phyloP scores from a whole-genome alignment of 1,140 invertebrate species.

The Drosophila tristis region DNA sequence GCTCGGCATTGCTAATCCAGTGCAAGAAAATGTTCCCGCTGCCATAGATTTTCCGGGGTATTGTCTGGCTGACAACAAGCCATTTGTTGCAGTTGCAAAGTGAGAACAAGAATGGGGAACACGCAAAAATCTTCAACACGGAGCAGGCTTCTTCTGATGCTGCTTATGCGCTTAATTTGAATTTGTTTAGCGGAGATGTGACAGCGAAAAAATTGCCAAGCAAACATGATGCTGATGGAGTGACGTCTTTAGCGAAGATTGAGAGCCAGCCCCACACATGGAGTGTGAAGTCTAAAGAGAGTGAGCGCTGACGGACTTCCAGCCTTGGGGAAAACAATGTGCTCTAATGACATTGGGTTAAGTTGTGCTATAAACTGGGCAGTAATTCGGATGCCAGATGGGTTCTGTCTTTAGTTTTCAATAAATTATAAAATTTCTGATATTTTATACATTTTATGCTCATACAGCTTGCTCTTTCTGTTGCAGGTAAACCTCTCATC shows the following conservation, averaged over 20 bases:
- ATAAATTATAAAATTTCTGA: no score
- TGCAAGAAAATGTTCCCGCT: slow-evolving; percentile 49
- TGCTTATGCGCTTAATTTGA: slow-evolving; percentile 61
- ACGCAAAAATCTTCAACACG: slow-evolving; percentile 21
- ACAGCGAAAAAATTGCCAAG: slow-evolving; percentile 31
- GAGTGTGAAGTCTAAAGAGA: no score
- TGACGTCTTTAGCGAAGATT: no score
- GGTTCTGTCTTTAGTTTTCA: no score
- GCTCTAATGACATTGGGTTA: no score
- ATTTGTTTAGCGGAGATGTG: slow-evolving; percentile 59
- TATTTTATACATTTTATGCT: no score
- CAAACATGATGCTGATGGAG: slow-evolving; percentile 30
- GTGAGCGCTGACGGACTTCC: no score
- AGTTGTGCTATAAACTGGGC: no score
- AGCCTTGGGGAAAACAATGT: no score
- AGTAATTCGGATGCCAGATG: no score
- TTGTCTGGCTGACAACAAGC: slow-evolving; percentile 57
- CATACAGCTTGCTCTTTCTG: neutral
- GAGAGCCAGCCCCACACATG: no score
- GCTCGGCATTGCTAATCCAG: slow-evolving; percentile 67
- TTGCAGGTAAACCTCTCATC: slow-evolving; percentile 14
- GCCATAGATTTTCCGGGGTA: slow-evolving; percentile 62
- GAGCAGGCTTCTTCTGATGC: slow-evolving; percentile 32
- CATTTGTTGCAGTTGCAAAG: slow-evolving; percentile 59
- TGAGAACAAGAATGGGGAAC: slow-evolving; percentile 24